A percentile compares a stretch with the other conserved stretches of the same genome.
These are phyloP conservation scores for Pomacea maculata DNA, from an alignment of 1,140 invertebrate species.

Conservation along the genomic window DNA sequence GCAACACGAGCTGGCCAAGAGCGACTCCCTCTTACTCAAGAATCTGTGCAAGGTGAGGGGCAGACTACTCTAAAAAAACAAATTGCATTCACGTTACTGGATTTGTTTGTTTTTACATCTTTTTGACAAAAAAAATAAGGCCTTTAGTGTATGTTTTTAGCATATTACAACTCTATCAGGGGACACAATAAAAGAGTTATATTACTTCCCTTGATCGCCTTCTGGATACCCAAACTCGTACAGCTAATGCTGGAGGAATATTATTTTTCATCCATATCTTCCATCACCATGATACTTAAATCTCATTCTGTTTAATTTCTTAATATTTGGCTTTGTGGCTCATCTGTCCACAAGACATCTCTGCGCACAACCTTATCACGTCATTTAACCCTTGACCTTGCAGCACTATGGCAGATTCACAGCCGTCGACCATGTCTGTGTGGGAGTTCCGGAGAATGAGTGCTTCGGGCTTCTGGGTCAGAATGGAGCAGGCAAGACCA, in stretches of 20 bases:
- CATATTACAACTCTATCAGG: background rate
- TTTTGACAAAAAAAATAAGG: too few species aligned
- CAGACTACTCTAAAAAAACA: background rate
- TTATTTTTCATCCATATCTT: background rate
- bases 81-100: background rate
- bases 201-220: background rate
- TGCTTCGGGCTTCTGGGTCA: slow-evolving; percentile 91
- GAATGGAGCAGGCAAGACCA: slow-evolving; percentile 90
- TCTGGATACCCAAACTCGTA: background rate
- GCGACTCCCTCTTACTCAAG: background rate
- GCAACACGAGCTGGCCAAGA: background rate
- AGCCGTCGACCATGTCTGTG: slow-evolving; percentile 71
- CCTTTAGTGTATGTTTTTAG: background rate
- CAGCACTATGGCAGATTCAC: slow-evolving; percentile 52
- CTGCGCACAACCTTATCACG: background rate
- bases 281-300: background rate
- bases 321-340: background rate
- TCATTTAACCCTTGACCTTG: slow-evolving; percentile 10
- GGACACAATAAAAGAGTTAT: background rate
- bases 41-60: background rate
- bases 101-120: background rate
- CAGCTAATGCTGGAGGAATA: background rate
- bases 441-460: slow-evolving; percentile 69
- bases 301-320: background rate
- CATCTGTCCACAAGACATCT: slow-evolving; percentile 36